Conservation (phyloP, 2,797 vertebrate species). For the Sparus aurata region DNA sequence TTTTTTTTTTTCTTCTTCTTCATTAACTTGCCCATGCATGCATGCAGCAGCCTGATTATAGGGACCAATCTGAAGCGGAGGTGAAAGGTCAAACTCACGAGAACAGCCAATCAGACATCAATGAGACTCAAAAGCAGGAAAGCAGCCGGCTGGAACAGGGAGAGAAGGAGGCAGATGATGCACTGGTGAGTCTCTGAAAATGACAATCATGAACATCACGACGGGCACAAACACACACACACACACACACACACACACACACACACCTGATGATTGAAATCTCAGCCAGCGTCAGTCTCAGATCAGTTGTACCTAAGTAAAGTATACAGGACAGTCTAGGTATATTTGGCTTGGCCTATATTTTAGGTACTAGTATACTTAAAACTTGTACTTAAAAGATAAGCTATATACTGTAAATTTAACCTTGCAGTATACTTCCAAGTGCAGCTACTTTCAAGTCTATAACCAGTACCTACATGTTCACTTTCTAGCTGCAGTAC, state of each 20-base stretch:
- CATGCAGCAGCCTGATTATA: conserved; percentile 96
- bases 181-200: conserved; percentile 82
- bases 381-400: neutral
- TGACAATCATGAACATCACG: conserved; percentile 18
- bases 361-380: no score
- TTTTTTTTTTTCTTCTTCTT: conserved; percentile 74
- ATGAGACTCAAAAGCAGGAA: conserved; percentile 85
- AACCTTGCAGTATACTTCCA: no score
- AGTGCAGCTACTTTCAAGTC: no score
- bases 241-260: neutral
- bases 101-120: conserved; percentile 79
- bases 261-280: neutral
- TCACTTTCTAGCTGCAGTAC: no score
- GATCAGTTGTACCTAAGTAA: no score
- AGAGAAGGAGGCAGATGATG: conserved; percentile 87
- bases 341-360: no score
- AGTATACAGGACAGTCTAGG: no score
- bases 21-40: conserved; percentile 91
- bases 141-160: conserved; percentile 77
- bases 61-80: conserved; percentile 88
- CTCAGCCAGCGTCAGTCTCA: neutral
- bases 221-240: neutral
- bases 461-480: no score
- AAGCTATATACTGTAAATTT: neutral
- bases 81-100: conserved; percentile 81